Evolutionary conservation across 2,797 vertebrate genomes (phyloP).

Genomic region (Sphenopsis melanotis): DNA sequence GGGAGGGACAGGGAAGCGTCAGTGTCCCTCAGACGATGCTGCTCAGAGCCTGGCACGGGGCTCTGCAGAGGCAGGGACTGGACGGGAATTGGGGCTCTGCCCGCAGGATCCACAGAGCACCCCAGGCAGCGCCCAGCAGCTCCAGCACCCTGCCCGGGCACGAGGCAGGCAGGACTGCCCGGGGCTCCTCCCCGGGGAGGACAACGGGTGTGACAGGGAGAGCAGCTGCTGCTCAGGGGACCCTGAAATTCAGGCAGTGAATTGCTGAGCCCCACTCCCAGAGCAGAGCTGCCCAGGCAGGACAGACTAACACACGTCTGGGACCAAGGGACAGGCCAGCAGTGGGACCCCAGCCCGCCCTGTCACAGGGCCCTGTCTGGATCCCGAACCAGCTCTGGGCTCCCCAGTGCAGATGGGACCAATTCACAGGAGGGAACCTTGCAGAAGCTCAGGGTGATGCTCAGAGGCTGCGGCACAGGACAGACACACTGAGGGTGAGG

Average conservation of each 20-base stretch:
- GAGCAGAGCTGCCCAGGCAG: neutral
- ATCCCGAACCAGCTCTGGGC: rapidly evolving
- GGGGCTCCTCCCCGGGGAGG: neutral
- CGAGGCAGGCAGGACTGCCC: rapidly evolving
- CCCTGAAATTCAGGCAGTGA: neutral
- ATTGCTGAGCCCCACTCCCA: rapidly evolving
- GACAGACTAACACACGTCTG: rapidly evolving
- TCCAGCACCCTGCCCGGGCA: neutral
- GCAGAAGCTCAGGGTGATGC: rapidly evolving
- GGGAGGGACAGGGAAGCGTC: neutral
- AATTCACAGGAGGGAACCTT: rapidly evolving
- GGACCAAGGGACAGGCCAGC: neutral
- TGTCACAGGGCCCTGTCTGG: neutral
- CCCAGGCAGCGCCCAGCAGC: neutral
- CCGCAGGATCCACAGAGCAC: neutral
- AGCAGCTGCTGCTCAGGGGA: neutral
- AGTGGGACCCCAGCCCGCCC: rapidly evolving
- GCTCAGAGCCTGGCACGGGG: neutral
- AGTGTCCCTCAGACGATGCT: neutral
- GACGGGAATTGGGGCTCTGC: rapidly evolving
- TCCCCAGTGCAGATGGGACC: rapidly evolving
- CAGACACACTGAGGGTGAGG: neutral
- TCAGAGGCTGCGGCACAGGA: rapidly evolving
- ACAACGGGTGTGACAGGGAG: rapidly evolving
- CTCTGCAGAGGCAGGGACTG: neutral